Evolutionary conservation across 2,888 invertebrate genomes (phyloP).

Genomic region (Digitonthophagus gazella): DNA sequence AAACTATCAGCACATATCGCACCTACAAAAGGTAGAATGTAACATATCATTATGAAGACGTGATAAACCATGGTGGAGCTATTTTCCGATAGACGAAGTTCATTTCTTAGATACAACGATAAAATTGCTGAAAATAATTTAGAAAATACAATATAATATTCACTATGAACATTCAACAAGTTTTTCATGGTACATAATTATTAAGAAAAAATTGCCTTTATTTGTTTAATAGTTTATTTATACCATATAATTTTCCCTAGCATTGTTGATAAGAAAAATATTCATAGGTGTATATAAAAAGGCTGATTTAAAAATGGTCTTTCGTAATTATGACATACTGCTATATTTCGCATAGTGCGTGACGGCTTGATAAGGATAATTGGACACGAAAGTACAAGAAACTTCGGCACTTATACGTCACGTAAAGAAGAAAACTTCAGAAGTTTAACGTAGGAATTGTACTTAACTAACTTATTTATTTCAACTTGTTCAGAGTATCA

Average conservation of each 20-base stretch:
- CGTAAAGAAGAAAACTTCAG: not conserved
- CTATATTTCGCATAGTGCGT: not conserved
- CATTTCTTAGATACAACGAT: slow-evolving; percentile 80
- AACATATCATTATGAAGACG: slow-evolving; percentile 83
- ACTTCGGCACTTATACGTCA: not conserved
- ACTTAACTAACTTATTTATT: too few species aligned
- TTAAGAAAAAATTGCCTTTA: not conserved
- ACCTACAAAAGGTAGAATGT: slow-evolving; percentile 84
- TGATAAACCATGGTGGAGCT: slow-evolving; percentile 86
- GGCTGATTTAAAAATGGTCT: not conserved
- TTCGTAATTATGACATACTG: not conserved
- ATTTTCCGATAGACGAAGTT: slow-evolving; percentile 70
- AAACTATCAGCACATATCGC: slow-evolving; percentile 92
- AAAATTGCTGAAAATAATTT: slow-evolving; percentile 74
- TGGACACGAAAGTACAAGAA: not conserved
- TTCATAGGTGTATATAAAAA: not conserved
- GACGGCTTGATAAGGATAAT: not conserved
- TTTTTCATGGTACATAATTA: not conserved
- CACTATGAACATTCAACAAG: not conserved
- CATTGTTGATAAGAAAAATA: not conserved
- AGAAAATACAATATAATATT: too few species aligned
- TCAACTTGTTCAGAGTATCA: too few species aligned
- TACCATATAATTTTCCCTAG: not conserved
- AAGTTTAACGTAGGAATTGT: not conserved
- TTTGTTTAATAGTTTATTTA: not conserved